Evolutionary conservation across 2,797 vertebrate genomes (phyloP), one percentile per base, ranked within the genome.

Genomic region (Urocyon cinereoargenteus): DNA sequence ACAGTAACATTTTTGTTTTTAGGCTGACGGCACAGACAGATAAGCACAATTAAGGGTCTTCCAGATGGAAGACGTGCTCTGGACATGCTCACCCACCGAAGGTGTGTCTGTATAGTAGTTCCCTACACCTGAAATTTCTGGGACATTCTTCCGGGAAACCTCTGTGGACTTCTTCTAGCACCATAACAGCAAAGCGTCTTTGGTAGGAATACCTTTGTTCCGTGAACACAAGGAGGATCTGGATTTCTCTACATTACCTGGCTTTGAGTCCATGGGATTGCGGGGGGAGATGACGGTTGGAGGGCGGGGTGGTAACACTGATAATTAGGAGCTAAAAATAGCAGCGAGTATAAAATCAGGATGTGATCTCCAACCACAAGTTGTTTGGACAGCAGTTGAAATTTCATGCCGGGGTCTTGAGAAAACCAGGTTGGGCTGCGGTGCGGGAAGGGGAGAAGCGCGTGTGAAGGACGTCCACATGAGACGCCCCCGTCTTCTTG

Each of bases 11-110:
- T 21, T 89, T 53, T 79, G 9, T 6, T 40, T 21, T 10, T 4
- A 53, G 59, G 24, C n/a, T 40, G 3, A 53, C 64, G 28, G 14
- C 26, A 40, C 18, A 1, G 21, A 5, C 13, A 22, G 12, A 16
- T 34, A 2, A 9, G 19, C 3, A 1, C 1, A 16, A 3, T 45
- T 45, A 28, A 4, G 1, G 18, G 31, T 1, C 9, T 31, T 22
- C 22, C 31, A 18, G 5, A 14, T 24, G 40, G 40, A 45, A 45
- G 40, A 45, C 40, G 7, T 45, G 40, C 40, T 59, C 22, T 15
- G 19, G 8, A 11, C 10, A 1, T 5, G 18, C 61, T 62, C 31
- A 6, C n/a, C 73, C 45, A 26, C 11, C 3, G 28, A 31, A 19
- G 40, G 15, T 0, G 5, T 22, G 8, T 40, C 34, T 94, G 4